Evolutionary conservation across 2,888 invertebrate genomes (phyloP), one percentile per base, ranked within the genome.

Genomic region (Xylophagus ater): DNA sequence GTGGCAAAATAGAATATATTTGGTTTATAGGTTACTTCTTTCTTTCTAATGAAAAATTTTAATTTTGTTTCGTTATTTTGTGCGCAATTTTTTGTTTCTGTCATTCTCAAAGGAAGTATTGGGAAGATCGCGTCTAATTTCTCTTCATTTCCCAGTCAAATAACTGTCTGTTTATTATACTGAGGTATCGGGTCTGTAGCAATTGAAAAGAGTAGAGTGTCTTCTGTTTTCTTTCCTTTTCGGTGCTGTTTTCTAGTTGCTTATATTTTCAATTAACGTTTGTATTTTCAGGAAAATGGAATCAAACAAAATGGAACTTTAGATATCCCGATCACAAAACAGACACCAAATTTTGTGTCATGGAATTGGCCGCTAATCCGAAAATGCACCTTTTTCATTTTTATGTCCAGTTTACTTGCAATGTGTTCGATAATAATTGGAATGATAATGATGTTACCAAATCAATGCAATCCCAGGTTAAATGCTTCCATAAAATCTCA

Each of bases 341-440:
- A 67, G 53, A 67, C 68, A 53, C 79, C 72, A 43, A 70, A 59
- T 55, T 79, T 71, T 67, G 77, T 71, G 58, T 84, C 69, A 37
- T 87, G 87, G 86, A 86, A 86, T 57, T 87, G 87, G 87, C 73
- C 76, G 4, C 51, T 84, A 3, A 83, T 87, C 47, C 70, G 86
- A 43, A 81, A 78, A 57, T 67, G 76, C 29, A 73, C 82, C 36
- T 72, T 82, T 38, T 82, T 81, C 73, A 60, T 78, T n/a, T 76
- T 81, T 40, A 66, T 84, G 49, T 81, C 85, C 2, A 71, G 74
- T 20, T 66, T 85, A 24, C 65, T 81, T 13, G 83, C 79, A 13
- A 82, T 84, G 65, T 63, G 80, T 26, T 81, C 77, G 2, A 67
- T 83, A 3, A 81, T 84, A 4, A 68, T 84, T 34, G 77, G 76